Evolutionary conservation across 1,140 invertebrate genomes (phyloP).

Genomic region (Physella acuta): DNA sequence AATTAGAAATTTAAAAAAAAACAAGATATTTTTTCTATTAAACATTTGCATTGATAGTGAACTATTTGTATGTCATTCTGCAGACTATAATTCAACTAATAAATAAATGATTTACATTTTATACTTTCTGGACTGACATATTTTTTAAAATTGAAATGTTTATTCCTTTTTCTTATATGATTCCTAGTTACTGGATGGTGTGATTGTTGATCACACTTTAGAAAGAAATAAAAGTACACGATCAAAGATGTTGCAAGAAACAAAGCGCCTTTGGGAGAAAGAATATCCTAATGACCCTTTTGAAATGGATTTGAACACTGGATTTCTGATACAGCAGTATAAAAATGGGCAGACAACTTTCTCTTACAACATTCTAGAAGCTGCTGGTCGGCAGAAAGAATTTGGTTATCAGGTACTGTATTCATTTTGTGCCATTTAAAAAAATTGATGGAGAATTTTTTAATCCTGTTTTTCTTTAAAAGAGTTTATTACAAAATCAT

Average conservation of each 20-base stretch:
- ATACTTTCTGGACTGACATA: neutral
- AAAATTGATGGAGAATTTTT: too few relatives aligned
- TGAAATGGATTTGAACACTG: slow-evolving; percentile 35
- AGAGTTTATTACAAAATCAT: too few relatives aligned
- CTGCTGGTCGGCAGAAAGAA: slow-evolving; percentile 56
- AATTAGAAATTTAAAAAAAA: neutral
- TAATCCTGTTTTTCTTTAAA: too few relatives aligned
- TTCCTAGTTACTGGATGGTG: slow-evolving; percentile 43
- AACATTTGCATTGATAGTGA: neutral
- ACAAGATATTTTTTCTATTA: neutral
- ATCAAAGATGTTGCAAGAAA: slow-evolving; percentile 35
- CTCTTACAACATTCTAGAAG: slow-evolving; percentile 58
- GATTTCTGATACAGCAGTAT: slow-evolving; percentile 6
- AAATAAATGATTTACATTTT: neutral
- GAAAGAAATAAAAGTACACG: slow-evolving; percentile 40
- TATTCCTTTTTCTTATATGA: slow-evolving; percentile 9
- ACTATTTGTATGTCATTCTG: neutral
- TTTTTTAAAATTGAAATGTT: neutral
- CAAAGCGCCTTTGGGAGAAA: slow-evolving; percentile 36
- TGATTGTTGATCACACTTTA: slow-evolving; percentile 58
- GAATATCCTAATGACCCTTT: slow-evolving; percentile 42
- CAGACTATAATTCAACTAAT: too few relatives aligned
- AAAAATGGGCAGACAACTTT: slow-evolving; percentile 28
- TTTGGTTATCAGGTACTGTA: slow-evolving; percentile 61
- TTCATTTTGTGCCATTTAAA: too few relatives aligned